Evolutionary conservation across 1,140 invertebrate genomes (phyloP), one percentile per base, ranked within the genome.

Genomic region (Psix sp.): DNA sequence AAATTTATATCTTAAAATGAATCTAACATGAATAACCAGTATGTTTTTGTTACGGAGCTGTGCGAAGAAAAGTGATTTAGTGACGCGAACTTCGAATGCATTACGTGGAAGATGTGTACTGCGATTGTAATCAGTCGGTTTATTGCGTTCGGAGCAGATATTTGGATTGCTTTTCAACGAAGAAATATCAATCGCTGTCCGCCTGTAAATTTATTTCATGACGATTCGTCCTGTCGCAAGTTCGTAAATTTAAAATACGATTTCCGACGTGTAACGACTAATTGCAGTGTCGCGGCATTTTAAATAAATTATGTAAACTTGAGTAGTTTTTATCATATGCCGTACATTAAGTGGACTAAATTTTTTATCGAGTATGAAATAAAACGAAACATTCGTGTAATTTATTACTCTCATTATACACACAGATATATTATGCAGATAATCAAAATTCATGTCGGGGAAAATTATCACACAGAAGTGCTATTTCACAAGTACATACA

Each of bases 1-100:
- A 29, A 29, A 29, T 29, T 29, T n/a, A n/a, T n/a, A n/a, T n/a
- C n/a, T n/a, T n/a, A n/a, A n/a, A n/a, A n/a, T n/a, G n/a, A n/a
- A n/a, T n/a, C n/a, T 35, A 35, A 35, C 5, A 35, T 35, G 11
- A 35, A 35, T 35, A 5, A 35, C 33, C n/a, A 35, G 33, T 35
- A 5, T 11, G 33, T 35, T 13, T 35, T 11, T 10, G 33, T n/a
- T n/a, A n/a, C n/a, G n/a, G n/a, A 35, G 6, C n/a, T 13, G n/a
- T 3, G 33, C 13, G 33, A 14, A 35, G 33, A 35, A 35, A 13
- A 13, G n/a, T 35, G 33, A 35, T 35, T 35, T 35, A 35, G n/a
- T 35, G 13, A 11, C 11, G n/a, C 13, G 10, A 35, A 35, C 21
- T 35, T 35, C n/a, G 13, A 35, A 11, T 35, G 5, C 13, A 35